Percentiles rank a stretch among this genome's conserved stretches.
Evolutionary conservation across 2,888 invertebrate species (phyloP).

Genomic region (Phortica magna): DNA sequence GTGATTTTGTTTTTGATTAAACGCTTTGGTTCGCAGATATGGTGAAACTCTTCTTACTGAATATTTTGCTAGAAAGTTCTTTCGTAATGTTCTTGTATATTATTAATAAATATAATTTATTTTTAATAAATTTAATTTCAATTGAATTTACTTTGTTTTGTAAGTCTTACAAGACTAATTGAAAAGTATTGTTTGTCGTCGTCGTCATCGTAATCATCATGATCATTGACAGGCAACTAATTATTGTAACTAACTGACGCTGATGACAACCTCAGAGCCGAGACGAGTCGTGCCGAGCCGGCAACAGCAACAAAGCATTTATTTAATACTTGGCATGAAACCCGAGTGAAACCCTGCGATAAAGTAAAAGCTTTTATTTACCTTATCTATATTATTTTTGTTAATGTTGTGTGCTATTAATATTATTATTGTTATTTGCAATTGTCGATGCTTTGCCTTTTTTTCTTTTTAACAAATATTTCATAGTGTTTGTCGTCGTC

Average conservation of each 20-base stretch:
- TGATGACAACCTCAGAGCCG: constrained; percentile 1
- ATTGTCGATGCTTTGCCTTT: not conserved
- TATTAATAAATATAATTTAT: too few species aligned
- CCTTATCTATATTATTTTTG: constrained; percentile 5
- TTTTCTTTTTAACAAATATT: not conserved
- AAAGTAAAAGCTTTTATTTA: constrained; percentile 31
- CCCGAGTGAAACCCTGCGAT: constrained; percentile 7
- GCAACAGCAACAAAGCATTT: not conserved
- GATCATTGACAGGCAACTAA: too few species aligned
- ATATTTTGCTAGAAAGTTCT: too few species aligned
- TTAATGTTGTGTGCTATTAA: not conserved
- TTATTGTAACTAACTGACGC: too few species aligned
- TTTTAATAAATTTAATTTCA: too few species aligned
- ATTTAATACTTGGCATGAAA: not conserved
- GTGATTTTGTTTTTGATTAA: too few species aligned
- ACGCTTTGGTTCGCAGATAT: too few species aligned
- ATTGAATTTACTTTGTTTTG: too few species aligned
- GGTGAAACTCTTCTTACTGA: too few species aligned
- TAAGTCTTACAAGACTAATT: not conserved
- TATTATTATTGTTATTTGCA: constrained; percentile 14
- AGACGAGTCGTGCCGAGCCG: not conserved
- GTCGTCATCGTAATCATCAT: too few species aligned
- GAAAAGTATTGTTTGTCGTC: not conserved
- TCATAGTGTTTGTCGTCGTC: constrained; percentile 25
- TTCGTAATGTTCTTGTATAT: too few species aligned